phyloP scores from a whole-genome alignment of 2,888 invertebrate species.

The Tenthredo notha region DNA sequence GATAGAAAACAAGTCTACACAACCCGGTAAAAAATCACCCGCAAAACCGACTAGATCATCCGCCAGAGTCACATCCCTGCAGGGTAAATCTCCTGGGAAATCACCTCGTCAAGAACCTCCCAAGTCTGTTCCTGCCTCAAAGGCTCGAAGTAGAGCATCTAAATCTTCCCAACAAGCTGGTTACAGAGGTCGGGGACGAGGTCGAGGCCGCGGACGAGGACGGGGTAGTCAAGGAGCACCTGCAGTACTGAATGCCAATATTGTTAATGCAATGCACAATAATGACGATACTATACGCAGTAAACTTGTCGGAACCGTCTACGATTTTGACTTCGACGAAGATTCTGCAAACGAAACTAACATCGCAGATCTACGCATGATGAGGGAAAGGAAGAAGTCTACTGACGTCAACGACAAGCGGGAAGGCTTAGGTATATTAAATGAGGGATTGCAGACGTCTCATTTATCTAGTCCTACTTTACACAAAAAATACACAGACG shows the following conservation, averaged over 20 bases:
- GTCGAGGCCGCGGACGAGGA: slow-evolving; percentile 78
- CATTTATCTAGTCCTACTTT: slow-evolving; percentile 63
- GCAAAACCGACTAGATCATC: slow-evolving; percentile 83
- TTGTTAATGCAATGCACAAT: slow-evolving; percentile 76
- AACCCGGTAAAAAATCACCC: slow-evolving; percentile 81
- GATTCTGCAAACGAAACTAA: slow-evolving; percentile 87
- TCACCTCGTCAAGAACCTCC: slow-evolving; percentile 75
- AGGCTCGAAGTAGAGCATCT: slow-evolving; percentile 79
- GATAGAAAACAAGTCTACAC: slow-evolving; percentile 59
- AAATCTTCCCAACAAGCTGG: slow-evolving; percentile 71
- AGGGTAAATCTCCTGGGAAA: slow-evolving; percentile 85
- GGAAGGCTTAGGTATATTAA: slow-evolving; percentile 57
- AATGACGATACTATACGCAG: slow-evolving; percentile 87
- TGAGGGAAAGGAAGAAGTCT: slow-evolving; percentile 89
- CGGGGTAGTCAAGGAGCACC: slow-evolving; percentile 66
- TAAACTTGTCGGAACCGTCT: slow-evolving; percentile 92
- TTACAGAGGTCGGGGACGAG: slow-evolving; percentile 72
- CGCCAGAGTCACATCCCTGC: slow-evolving; percentile 82
- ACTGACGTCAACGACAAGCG: slow-evolving; percentile 83
- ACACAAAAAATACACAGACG: slow-evolving; percentile 68
- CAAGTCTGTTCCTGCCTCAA: slow-evolving; percentile 70
- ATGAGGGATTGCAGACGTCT: slow-evolving; percentile 63
- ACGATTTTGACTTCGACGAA: slow-evolving; percentile 92
- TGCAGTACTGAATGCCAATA: slow-evolving; percentile 61
- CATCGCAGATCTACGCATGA: slow-evolving; percentile 88